A percentile compares a stretch with the other conserved stretches of the same genome.
Conservation (phyloP, 2,113 vertebrate genomes). For the Mionectes macconnelli region DNA sequence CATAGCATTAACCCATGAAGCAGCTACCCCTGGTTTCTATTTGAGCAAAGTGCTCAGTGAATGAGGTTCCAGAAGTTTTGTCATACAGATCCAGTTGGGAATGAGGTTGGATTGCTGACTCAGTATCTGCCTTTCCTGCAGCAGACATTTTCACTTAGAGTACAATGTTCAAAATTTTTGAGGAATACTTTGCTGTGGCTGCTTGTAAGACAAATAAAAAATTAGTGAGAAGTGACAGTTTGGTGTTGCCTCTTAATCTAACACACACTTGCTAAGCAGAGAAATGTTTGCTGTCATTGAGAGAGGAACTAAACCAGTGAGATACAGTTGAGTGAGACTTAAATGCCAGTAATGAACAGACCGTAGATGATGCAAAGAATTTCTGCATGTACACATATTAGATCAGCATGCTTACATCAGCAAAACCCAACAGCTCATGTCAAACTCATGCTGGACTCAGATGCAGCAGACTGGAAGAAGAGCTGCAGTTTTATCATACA, state of each 20-base stretch:
- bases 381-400: neutral
- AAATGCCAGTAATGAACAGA: neutral
- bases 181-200: neutral
- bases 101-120: neutral
- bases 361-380: neutral
- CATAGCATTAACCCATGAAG: accelerated
- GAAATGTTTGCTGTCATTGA: neutral
- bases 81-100: neutral
- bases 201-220: neutral
- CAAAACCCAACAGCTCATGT: neutral
- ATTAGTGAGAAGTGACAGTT: neutral
- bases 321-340: neutral
- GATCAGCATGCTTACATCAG: neutral
- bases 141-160: neutral
- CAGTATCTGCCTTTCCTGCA: neutral
- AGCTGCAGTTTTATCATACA: neutral
- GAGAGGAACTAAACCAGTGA: neutral
- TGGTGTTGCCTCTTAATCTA: neutral
- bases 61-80: neutral
- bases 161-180: neutral
- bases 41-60: neutral
- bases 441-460: neutral
- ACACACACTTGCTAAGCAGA: neutral
- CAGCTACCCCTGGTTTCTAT: neutral
- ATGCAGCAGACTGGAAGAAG: neutral